Conservation (phyloP, 2,797 vertebrate species). For the Circus cinereus region DNA sequence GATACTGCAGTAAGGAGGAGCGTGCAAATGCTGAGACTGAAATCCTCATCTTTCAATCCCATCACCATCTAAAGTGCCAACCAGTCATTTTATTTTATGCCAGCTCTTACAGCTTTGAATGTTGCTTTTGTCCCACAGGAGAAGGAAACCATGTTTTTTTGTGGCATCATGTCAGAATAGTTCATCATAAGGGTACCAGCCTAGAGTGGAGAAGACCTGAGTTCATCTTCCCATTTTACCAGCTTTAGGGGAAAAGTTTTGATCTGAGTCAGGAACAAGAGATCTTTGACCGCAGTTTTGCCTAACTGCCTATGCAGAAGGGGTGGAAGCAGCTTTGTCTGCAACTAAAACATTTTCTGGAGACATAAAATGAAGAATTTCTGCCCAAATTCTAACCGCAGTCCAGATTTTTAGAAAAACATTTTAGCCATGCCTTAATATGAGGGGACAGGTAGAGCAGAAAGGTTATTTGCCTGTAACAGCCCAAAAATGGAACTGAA, state of each 20-base stretch:
- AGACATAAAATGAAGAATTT: neutral
- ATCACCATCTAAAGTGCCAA: fast-evolving
- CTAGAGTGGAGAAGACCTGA: neutral
- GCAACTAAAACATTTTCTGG: neutral
- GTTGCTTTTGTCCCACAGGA: neutral
- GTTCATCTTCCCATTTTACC: neutral
- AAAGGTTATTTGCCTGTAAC: neutral
- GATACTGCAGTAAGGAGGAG: neutral
- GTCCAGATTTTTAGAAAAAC: neutral
- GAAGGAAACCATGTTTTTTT: neutral
- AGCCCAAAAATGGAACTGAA: neutral
- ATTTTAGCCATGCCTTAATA: neutral
- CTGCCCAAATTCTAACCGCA: neutral
- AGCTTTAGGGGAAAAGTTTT: neutral
- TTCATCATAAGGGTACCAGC: neutral
- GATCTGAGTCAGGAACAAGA: neutral
- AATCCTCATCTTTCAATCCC: neutral
- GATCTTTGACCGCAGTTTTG: neutral
- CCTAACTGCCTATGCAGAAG: neutral
- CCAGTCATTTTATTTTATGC: neutral
- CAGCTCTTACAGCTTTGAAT: neutral
- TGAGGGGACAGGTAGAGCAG: neutral
- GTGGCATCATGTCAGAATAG: neutral
- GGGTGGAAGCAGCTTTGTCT: neutral
- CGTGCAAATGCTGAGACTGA: neutral